Base-by-base conservation (phyloP, 2,113 vertebrate genomes). In the Paratilapia polleni region DNA sequence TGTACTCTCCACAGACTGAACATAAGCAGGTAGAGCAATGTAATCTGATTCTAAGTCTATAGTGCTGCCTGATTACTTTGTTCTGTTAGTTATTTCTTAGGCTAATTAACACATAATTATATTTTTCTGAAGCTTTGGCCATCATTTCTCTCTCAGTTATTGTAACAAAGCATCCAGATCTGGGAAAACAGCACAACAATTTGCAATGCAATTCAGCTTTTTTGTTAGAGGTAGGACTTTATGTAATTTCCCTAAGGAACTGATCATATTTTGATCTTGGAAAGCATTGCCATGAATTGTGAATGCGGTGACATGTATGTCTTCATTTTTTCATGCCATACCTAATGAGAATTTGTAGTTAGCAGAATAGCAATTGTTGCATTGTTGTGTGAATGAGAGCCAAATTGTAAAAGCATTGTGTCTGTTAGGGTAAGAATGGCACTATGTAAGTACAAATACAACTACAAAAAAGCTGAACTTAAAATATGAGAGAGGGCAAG, bases 401-500 rank as follows among this genome's bases (percentile, higher is more conserved):
- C 5, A 3, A 3, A 66, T 8, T 0, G n/a, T 0, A 15, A 43
- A 66, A 66, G 24, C 36, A 66, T 31, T 31, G 31, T 31, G 31
- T 31, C 31, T 31, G 31, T 31, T 31, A 15, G 36, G 31, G 31
- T 31, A 43, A 66, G 62, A 41, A 41, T 15, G 13, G 34, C 15
- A n/a, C 41, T 41, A 13, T 41, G 5, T 8, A 0, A 31, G 26
- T 31, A 60, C 20, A 60, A 66, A 66, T 64, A 2, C 14, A 59
- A 58, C 36, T 43, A 5, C n/a, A 43, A 0, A 66, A 66, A 64
- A 10, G 22, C n/a, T 41, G 20, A 64, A 64, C 62, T 64, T 64
- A 64, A 31, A 0, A 41, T 41, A 22, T 64, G 0, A 41, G 12
- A 22, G 36, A 64, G 62, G 62, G 62, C 1, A 22, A 41, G 22